These are phyloP conservation scores for Numida meleagris DNA, from an alignment of 2,113 vertebrate species.

Conservation along the genomic window DNA sequence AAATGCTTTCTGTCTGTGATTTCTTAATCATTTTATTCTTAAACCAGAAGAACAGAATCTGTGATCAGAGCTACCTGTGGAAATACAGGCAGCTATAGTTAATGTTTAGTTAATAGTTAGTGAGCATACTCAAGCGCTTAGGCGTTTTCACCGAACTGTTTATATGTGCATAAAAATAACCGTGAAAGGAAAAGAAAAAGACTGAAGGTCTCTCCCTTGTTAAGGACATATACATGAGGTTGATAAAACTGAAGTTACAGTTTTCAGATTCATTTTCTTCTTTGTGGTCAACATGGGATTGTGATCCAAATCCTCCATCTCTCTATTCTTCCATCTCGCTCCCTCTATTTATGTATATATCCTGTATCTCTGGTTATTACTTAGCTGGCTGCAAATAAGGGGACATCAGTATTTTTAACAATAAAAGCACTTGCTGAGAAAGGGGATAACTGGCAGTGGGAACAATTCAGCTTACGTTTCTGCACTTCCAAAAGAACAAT, in stretches of 20 bases:
- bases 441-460: not conserved
- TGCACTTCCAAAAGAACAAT: not conserved
- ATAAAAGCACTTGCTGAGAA: slow-evolving; percentile 8
- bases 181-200: not conserved
- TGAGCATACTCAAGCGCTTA: not conserved
- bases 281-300: not conserved
- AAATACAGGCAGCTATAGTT: not conserved
- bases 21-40: slow-evolving; percentile 2
- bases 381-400: not conserved
- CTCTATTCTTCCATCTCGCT: not conserved
- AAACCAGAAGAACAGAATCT: not conserved
- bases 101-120: not conserved
- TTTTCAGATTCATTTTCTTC: not conserved
- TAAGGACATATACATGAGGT: not conserved
- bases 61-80: not conserved
- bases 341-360: not conserved
- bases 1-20: not conserved
- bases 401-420: not conserved
- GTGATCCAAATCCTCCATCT: not conserved
- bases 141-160: not conserved
- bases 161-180: not conserved
- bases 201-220: not conserved
- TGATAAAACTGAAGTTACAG: not conserved
- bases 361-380: not conserved
- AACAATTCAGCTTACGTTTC: not conserved